Conservation (phyloP, 2,797 vertebrate species). For the Gallinago nigripennis region DNA sequence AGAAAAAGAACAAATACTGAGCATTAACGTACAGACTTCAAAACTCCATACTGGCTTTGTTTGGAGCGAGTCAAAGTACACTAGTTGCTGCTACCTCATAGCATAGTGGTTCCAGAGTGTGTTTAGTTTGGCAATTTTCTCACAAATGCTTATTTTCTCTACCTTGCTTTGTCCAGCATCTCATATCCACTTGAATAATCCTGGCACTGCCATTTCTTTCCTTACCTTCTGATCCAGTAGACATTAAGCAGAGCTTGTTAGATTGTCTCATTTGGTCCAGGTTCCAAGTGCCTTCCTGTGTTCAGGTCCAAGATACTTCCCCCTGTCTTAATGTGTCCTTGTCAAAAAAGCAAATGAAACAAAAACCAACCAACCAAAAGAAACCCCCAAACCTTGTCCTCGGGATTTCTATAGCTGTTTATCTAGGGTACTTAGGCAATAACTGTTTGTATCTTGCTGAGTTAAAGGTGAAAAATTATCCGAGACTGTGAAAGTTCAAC, state of each 20-base stretch:
- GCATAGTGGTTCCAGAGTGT: background rate
- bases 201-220: background rate
- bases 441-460: background rate
- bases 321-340: background rate
- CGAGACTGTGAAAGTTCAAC: background rate
- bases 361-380: background rate
- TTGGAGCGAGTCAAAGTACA: background rate
- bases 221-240: background rate
- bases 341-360: background rate
- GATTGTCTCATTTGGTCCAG: background rate
- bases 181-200: background rate
- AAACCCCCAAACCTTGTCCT: background rate
- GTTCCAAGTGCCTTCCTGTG: background rate
- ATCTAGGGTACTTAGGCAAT: background rate
- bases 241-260: background rate
- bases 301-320: background rate
- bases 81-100: background rate
- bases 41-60: background rate
- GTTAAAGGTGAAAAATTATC: background rate
- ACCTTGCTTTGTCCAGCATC: background rate
- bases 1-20: background rate
- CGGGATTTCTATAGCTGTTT: background rate
- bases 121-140: background rate
- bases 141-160: background rate
- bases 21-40: background rate